These are phyloP conservation scores for Drosophila multiciliata DNA, from an alignment of 2,888 invertebrate genomes.

Conservation along the genomic window DNA sequence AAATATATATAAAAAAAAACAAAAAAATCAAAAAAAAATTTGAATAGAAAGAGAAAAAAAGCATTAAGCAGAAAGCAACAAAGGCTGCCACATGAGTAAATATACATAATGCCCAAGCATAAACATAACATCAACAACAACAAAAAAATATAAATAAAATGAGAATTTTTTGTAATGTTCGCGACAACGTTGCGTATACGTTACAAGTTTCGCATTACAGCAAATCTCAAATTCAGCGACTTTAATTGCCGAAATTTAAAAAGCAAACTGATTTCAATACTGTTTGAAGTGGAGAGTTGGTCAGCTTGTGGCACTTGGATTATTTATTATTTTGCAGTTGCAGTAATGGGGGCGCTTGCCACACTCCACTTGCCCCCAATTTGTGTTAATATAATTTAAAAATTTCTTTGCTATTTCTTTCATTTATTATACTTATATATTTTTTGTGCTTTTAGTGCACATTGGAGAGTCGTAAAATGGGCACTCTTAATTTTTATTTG, in stretches of 20 bases:
- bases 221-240: constrained; percentile 17
- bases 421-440: background rate
- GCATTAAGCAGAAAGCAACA: constrained; percentile 5
- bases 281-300: constrained; percentile 14
- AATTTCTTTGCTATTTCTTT: constrained; percentile 46
- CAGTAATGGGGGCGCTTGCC: constrained; percentile 48
- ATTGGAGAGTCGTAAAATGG: constrained; percentile 80
- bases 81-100: constrained; percentile 40
- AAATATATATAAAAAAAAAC: constrained; percentile 10
- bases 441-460: constrained; percentile 66
- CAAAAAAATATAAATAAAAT: constrained; percentile 10
- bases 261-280: constrained; percentile 25
- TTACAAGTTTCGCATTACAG: constrained; percentile 66
- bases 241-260: constrained; percentile 66
- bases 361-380: constrained; percentile 44
- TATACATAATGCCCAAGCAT: constrained; percentile 20
- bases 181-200: constrained; percentile 62
- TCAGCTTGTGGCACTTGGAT: constrained; percentile 39
- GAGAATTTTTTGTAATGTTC: constrained; percentile 23
- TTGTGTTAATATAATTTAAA: constrained; percentile 78
- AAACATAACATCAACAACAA: constrained; percentile 12
- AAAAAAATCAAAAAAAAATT: constrained; percentile 11
- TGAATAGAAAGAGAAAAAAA: constrained; percentile 33
- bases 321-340: constrained; percentile 67
- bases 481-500: constrained; percentile 52